Percentiles rank a stretch among this genome's conserved stretches.
These are phyloP conservation scores for Acanthornis magna DNA, from an alignment of 2,797 vertebrate species.

Conservation along the genomic window DNA sequence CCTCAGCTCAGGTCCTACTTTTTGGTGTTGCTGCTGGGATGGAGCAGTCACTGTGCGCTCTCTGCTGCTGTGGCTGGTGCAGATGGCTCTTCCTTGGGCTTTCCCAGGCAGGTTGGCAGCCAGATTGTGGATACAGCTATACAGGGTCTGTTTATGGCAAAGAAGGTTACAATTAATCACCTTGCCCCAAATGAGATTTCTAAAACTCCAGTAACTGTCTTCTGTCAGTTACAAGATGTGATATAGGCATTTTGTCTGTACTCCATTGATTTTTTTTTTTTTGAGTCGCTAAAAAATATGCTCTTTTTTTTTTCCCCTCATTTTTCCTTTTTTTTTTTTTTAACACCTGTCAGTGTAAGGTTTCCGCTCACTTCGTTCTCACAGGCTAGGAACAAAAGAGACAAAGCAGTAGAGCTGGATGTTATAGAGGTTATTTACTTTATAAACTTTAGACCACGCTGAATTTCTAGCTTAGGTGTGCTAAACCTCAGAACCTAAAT, in stretches of 20 bases:
- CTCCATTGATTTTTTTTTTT: not conserved
- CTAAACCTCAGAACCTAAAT: not conserved
- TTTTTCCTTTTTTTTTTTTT: not conserved
- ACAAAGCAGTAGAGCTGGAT: not conserved
- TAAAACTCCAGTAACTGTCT: not conserved
- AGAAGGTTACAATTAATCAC: not conserved
- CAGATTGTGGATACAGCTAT: not conserved
- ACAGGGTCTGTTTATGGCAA: not conserved
- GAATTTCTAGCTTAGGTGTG: not conserved
- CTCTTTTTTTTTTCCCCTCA: fast-evolving
- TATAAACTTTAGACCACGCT: not conserved
- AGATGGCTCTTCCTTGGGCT: not conserved
- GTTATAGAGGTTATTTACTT: not conserved
- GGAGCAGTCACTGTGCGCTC: not conserved
- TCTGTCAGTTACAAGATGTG: not conserved
- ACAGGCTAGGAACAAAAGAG: not conserved
- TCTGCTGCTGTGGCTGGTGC: not conserved
- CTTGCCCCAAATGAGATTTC: not conserved
- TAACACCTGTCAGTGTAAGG: not conserved
- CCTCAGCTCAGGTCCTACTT: not conserved
- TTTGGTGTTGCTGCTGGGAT: not conserved
- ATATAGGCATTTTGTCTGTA: not conserved
- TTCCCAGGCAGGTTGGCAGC: not conserved
- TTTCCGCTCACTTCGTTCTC: not conserved
- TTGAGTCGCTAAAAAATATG: not conserved